Evolutionary conservation across 2,888 invertebrate genomes (phyloP), one percentile per base, ranked within the genome.

Genomic region (Julus scanicus): DNA sequence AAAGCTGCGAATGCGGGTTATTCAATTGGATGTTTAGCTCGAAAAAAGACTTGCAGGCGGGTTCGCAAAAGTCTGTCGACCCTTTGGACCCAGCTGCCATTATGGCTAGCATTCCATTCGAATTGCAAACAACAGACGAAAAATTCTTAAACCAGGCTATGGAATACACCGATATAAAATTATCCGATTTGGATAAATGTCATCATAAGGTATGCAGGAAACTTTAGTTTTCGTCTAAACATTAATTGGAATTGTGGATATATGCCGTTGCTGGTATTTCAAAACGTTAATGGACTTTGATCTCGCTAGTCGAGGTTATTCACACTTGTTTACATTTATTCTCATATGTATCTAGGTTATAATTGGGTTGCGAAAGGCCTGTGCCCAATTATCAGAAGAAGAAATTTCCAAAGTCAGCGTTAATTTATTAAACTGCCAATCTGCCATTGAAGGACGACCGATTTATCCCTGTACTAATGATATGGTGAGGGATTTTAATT

Each of bases 361-460:
- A 1, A 92, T 94, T 90, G 94, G 93, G 90, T 92, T 95, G 87
- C 93, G 93, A 91, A 93, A 93, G 53, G 93, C 94, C 86, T 95
- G 95, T 91, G 92, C 93, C 88, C 93, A 92, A 83, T 92, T 95
- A 92, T 93, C 94, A 44, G 95, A 95, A 90, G 95, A 95, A 90
- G 94, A 95, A 89, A 91, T 95, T 44, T 94, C 94, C 0, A 95
- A 95, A 92, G 91, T 95, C 89, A 94, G 95, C 84, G 95, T 95
- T 20, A 94, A 94, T 91, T 92, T 95, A 53, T 92, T 95, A 85
- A 95, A 95, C 91, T 95, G 95, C 90, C 95, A 95, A 91, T 94
- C 94, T 0, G 92, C 93, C 83, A 93, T 93, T 9, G 95, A 95
- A 91, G 94, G 94, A 4, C 92, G 95, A 88, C 92, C 92, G 90